Evolutionary conservation across 2,113 vertebrate genomes (phyloP), one percentile per base, ranked within the genome.

Genomic region (Melanerpes formicivorus): DNA sequence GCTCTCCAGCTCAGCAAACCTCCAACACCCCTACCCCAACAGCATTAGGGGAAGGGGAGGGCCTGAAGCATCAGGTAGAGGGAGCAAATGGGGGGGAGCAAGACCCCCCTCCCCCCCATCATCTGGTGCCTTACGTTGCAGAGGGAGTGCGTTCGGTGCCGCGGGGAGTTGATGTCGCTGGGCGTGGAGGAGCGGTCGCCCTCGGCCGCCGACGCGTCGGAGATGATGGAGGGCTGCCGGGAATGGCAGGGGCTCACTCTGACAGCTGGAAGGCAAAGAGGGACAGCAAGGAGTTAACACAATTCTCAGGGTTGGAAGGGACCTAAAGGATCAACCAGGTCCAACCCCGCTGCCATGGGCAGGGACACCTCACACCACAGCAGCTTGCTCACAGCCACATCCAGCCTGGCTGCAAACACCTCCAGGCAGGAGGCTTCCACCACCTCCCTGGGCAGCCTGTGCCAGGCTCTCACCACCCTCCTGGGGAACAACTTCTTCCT

Each of bases 141-240:
- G 97, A 99, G 99, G 14, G 99, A 99, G 97, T 99, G 99, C 6
- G 99, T 99, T 98, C 99, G 98, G 93, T 99, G 99, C 80, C 99
- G 98, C 2, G 99, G 99, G 0, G 99, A 99, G 98, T 99, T 99
- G 98, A 99, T 99, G 98, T 99, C 99, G 2, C 99, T 99, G 1
- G 99, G 99, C 1, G 99, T 99, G 83, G 99, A 99, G 0, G 99
- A 99, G n/a, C 99, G 97, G 97, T 99, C 99, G 0, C 98, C 99
- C 94, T 99, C 99, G 11, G 98, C 95, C 0, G 98, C 98, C 0
- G 99, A 99, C 11, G 98, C 98, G 2, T 99, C 99, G 5, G 99
- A 99, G 98, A 99, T 98, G 98, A 99, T 97, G 59, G 99, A 99
- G 27, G 98, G 98, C 97, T 99, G 99, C 92, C 99, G 98, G 22